A percentile compares a stretch with the other conserved stretches of the same genome.
phyloP scores from a whole-genome alignment of 1,140 invertebrate genomes.

The Meteorus sp. region DNA sequence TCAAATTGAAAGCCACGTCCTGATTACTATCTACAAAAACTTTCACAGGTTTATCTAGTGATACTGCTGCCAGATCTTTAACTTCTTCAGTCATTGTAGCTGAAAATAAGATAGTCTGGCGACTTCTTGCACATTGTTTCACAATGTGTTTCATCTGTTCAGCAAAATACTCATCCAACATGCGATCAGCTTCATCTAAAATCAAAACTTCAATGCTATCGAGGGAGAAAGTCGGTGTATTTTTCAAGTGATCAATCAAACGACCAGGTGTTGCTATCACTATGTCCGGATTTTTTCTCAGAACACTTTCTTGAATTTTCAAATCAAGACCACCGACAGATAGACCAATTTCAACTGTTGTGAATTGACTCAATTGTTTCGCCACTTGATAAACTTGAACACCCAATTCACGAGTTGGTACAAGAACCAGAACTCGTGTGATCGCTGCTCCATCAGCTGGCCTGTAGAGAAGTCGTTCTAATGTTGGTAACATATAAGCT shows the following conservation, averaged over 20 bases:
- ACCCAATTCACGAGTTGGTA: conserved; percentile 95
- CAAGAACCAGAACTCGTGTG: conserved; percentile 88
- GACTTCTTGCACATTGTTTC: conserved; percentile 83
- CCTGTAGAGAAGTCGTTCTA: conserved; percentile 89
- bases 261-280: conserved; percentile 98
- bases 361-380: conserved; percentile 87
- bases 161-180: conserved; percentile 98
- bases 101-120: conserved; percentile 98
- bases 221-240: conserved; percentile 90
- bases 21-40: conserved; percentile 95
- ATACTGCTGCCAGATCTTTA: conserved; percentile 89
- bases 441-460: conserved; percentile 65
- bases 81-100: conserved; percentile 99
- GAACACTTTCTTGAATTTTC: conserved; percentile 71
- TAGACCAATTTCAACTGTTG: conserved; percentile 77
- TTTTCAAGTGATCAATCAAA: conserved; percentile 79
- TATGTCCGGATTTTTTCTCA: conserved; percentile 86
- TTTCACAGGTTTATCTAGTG: conserved; percentile 88
- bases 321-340: conserved; percentile 93
- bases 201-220: conserved; percentile 92
- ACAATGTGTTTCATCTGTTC: conserved; percentile 98
- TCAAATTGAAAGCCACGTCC: conserved; percentile 90
- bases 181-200: conserved; percentile 94
- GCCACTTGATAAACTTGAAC: conserved; percentile 96
- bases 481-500: conserved; percentile 96